These are phyloP conservation scores for Diorhabda sublineata DNA, from an alignment of 1,140 invertebrate species.

Conservation along the genomic window DNA sequence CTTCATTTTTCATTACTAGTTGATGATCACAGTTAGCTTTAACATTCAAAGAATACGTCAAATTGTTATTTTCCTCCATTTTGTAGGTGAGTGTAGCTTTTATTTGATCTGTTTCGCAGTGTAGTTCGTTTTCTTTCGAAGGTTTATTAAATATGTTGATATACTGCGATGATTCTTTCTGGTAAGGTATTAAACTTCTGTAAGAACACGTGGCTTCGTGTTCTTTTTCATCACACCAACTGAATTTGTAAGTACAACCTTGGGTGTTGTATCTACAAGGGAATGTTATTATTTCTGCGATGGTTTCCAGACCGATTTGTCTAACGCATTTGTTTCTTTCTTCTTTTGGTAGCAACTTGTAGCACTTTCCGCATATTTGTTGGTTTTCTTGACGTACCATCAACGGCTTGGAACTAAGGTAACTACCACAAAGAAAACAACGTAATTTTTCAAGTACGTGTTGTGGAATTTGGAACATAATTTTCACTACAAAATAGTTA, in stretches of 20 bases:
- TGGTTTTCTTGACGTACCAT: slow-evolving; percentile 17
- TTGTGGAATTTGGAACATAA: slow-evolving; percentile 13
- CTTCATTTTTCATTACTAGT: neutral
- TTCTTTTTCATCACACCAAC: slow-evolving; percentile 14
- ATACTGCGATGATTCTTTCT: neutral
- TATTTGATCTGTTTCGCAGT: neutral
- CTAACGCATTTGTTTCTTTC: slow-evolving; percentile 19
- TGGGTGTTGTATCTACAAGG: slow-evolving; percentile 24
- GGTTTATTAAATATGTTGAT: neutral
- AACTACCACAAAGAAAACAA: slow-evolving; percentile 24
- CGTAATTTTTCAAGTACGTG: slow-evolving; percentile 21
- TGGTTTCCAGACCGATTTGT: slow-evolving; percentile 25
- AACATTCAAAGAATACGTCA: slow-evolving; percentile 3
- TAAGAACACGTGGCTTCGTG: slow-evolving; percentile 25
- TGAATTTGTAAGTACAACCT: slow-evolving; percentile 22
- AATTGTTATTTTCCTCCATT: slow-evolving; percentile 6
- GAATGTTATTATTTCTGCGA: slow-evolving; percentile 21
- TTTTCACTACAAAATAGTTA: neutral
- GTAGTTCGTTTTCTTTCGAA: neutral
- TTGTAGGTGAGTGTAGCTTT: slow-evolving; percentile 4
- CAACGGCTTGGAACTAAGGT: slow-evolving; percentile 22
- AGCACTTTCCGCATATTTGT: slow-evolving; percentile 31
- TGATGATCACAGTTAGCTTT: slow-evolving; percentile 6
- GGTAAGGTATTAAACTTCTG: slow-evolving; percentile 1
- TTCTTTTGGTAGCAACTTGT: slow-evolving; percentile 20